These are phyloP conservation scores for Craseonycteris thonglongyai DNA, from an alignment of 2,113 vertebrate species.

Conservation along the genomic window DNA sequence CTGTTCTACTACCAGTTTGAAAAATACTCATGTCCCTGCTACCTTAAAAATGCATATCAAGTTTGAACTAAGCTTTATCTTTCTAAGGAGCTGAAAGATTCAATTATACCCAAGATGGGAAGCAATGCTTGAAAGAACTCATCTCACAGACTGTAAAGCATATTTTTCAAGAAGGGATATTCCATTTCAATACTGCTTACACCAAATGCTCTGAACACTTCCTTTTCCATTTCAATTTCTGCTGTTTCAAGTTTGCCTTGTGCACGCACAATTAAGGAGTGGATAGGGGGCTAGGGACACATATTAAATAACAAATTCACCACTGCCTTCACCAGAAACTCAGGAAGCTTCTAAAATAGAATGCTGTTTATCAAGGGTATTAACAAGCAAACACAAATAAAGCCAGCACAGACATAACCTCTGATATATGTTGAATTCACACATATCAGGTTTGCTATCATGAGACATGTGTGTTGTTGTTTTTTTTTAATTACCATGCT, in stretches of 20 bases:
- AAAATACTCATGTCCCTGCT: neutral
- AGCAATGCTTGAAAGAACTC: conserved; percentile 20
- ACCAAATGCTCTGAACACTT: neutral
- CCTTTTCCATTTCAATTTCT: neutral
- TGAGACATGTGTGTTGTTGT: rapidly evolving
- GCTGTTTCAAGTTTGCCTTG: neutral
- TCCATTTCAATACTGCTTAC: neutral
- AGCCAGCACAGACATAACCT: neutral
- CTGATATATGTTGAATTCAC: neutral
- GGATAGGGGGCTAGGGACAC: neutral
- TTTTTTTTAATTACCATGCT: neutral
- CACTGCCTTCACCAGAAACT: neutral
- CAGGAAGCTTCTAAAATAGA: neutral
- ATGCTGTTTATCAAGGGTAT: neutral
- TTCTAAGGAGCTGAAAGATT: neutral
- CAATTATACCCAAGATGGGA: neutral
- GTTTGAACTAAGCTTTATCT: conserved; percentile 18
- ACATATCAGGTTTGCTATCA: neutral
- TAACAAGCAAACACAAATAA: neutral
- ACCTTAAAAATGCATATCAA: neutral
- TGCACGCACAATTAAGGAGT: neutral
- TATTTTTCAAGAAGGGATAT: conserved; percentile 2
- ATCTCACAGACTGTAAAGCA: neutral
- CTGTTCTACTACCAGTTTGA: neutral
- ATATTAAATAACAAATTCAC: neutral